Base-by-base conservation (phyloP, 2,113 vertebrate genomes). In the Tachysurus fulvidraco region DNA sequence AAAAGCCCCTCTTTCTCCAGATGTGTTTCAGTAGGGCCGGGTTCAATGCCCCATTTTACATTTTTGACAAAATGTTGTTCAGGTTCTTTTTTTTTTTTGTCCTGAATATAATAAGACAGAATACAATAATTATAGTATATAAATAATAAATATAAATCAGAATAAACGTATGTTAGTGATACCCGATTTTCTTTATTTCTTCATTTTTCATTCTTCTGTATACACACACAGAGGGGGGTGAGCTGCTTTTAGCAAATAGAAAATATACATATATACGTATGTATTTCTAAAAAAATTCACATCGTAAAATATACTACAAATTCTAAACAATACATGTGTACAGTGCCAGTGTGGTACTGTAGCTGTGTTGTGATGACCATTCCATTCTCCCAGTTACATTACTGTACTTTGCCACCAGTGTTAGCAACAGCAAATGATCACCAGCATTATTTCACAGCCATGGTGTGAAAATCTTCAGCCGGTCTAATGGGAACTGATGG, bases 1-100 rank as follows among this genome's bases (percentile, higher is more conserved):
- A 79, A 79, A 81, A 25, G n/a, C 28, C 55, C 36, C 83, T 85
- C 84, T 90, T 95, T 94, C 93, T 93, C 89, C 92, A 93, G 94
- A 94, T 17, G 25, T 21, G 88, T 83, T 91, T 90, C 81, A 89
- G 88, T 79, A 78, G 85, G 84, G 88, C 91, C 91, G 92, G 62
- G 83, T 85, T 83, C 59, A 52, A 52, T 28, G 60, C 2, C 16
- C 60, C 23, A 50, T 52, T 67, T 50, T 57, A 57, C 8, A 12
- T 57, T 57, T 57, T 79, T 30, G 46, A 36, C 28, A 36, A 79
- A 78, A 79, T 1, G 14, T 62, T 60, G 25, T 62, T 64, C 80
- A 46, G 59, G 30, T 25, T 77, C 46, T 30, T 62, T 81, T 81
- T 81, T 62, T 30, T 62, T 81, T 81, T 81, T 62, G 80, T 50